These are phyloP conservation scores for Scaptomyza reducta DNA, from an alignment of 2,888 invertebrate species.

Conservation along the genomic window DNA sequence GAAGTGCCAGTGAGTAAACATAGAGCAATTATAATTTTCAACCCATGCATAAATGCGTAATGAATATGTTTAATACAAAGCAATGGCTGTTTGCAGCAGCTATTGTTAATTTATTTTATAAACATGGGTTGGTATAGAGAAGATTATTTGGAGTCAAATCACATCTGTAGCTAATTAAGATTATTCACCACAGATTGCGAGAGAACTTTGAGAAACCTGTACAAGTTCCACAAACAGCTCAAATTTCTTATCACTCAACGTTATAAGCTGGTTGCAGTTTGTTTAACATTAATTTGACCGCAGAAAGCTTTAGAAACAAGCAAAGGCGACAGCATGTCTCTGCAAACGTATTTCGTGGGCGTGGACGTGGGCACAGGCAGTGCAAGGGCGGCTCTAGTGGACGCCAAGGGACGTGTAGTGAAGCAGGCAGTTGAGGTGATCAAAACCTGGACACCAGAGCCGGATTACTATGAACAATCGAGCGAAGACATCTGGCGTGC, in stretches of 20 bases:
- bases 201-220: constrained; percentile 19
- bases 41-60: too few species aligned
- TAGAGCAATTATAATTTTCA: too few species aligned
- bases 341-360: constrained; percentile 88
- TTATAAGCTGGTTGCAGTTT: constrained; percentile 33
- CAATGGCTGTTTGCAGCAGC: not conserved
- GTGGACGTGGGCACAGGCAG: constrained; percentile 98
- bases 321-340: constrained; percentile 57
- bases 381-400: constrained; percentile 93
- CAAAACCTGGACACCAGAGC: constrained; percentile 90
- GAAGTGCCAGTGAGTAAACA: constrained; percentile 7
- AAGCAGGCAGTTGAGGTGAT: constrained; percentile 88
- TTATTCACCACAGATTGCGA: constrained; percentile 11
- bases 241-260: constrained; percentile 64
- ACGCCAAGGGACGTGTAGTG: constrained; percentile 88
- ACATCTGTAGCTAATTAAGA: not conserved
- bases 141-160: not conserved
- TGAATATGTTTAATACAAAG: too few species aligned
- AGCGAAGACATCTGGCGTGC: constrained; percentile 94
- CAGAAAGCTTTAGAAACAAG: constrained; percentile 21
- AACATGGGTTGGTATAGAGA: not conserved
- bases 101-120: constrained; percentile 2
- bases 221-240: constrained; percentile 2
- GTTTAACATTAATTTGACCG: constrained; percentile 72
- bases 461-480: constrained; percentile 94